Percentiles rank a stretch among this genome's conserved stretches.
Conservation (phyloP, 2,113 vertebrate genomes). For the Larimichthys crocea region DNA sequence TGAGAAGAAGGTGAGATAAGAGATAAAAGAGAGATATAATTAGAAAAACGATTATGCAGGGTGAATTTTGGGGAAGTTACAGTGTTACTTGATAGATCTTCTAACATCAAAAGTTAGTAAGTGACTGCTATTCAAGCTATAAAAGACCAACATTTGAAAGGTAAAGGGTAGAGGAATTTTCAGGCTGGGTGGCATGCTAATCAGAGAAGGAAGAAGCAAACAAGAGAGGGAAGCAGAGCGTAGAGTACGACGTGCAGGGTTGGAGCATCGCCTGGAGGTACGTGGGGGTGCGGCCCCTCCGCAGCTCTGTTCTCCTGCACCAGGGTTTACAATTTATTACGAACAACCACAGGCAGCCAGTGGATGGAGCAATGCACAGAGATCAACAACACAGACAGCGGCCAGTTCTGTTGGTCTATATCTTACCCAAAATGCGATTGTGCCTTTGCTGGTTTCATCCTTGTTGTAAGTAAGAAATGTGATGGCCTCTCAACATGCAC, state of each 20-base stretch:
- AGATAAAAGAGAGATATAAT: background rate
- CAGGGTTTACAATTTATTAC: constrained; percentile 72
- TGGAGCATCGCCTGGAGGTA: constrained; percentile 76
- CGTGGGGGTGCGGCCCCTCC: constrained; percentile 61
- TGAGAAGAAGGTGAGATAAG: background rate
- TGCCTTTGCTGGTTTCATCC: no score
- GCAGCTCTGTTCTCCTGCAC: constrained; percentile 57
- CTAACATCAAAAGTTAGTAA: constrained; percentile 8
- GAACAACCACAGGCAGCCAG: constrained; percentile 61
- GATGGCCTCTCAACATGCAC: background rate
- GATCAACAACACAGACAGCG: constrained; percentile 42
- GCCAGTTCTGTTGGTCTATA: constrained; percentile 5
- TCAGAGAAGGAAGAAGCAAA: constrained; percentile 57
- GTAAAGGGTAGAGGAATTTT: constrained; percentile 35
- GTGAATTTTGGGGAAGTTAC: background rate
- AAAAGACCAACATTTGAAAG: constrained; percentile 46
- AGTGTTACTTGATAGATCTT: background rate
- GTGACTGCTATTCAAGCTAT: constrained; percentile 14
- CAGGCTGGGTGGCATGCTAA: constrained; percentile 47
- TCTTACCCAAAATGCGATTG: constrained; percentile 25
- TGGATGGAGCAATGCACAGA: constrained; percentile 51
- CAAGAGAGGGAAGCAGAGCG: constrained; percentile 65
- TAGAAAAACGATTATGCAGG: background rate
- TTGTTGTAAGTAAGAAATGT: background rate
- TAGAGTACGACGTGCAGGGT: constrained; percentile 56